Conservation (phyloP, 2,888 invertebrate species). For the Hermodice carunculata region DNA sequence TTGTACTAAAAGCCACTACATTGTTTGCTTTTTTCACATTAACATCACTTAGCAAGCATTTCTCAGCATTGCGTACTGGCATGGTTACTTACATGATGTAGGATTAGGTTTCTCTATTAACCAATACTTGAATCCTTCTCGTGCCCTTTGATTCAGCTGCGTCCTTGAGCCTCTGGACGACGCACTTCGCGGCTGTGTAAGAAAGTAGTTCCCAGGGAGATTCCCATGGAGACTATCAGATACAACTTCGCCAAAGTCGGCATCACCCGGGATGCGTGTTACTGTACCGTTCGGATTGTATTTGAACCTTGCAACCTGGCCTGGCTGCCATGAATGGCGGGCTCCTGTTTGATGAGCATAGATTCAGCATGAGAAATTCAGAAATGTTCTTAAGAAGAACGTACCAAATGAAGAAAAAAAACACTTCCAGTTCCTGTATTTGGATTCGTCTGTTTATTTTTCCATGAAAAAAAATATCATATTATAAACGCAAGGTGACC, state of each 20-base stretch:
- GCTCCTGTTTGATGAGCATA: not conserved
- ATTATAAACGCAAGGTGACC: too few species aligned
- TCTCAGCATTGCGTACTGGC: too few species aligned
- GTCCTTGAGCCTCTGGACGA: constrained; percentile 43
- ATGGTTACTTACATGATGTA: constrained; percentile 55
- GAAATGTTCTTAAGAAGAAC: too few species aligned
- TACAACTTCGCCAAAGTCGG: not conserved
- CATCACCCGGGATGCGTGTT: constrained; percentile 2
- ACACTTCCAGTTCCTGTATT: too few species aligned
- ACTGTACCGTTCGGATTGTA: constrained; percentile 5
- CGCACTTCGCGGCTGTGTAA: constrained; percentile 1
- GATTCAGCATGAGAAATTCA: too few species aligned
- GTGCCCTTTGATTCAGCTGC: constrained; percentile 55
- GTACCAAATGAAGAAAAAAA: too few species aligned
- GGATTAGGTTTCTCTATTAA: constrained; percentile 61
- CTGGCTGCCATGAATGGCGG: not conserved
- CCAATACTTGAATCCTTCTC: constrained; percentile 65
- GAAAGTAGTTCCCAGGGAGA: constrained; percentile 9
- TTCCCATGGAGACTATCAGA: not conserved
- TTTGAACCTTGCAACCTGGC: not conserved
- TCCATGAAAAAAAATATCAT: too few species aligned
- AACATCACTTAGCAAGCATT: too few species aligned
- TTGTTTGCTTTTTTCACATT: too few species aligned
- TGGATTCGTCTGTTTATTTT: too few species aligned
- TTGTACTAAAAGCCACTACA: too few species aligned